Percentiles rank a stretch among this genome's conserved stretches.
Evolutionary conservation across 1,140 invertebrate species (phyloP).

Genomic region (Chionoecetes opilio): DNA sequence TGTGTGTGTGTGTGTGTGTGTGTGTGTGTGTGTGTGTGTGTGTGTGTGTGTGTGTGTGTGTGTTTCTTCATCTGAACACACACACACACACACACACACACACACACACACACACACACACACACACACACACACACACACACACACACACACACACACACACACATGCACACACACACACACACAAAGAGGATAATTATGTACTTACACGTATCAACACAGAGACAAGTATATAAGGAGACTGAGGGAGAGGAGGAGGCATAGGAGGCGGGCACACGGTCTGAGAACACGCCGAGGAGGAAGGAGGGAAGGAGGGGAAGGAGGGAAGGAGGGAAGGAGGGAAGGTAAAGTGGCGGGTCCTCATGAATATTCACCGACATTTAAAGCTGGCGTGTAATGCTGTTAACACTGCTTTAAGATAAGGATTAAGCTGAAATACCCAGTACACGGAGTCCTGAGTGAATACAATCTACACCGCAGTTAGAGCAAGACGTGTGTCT

Average conservation of each 20-base stretch:
- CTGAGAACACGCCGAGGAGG: no score
- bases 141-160: not conserved
- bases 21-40: not conserved
- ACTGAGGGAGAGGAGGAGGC: not conserved
- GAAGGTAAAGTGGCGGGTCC: not conserved
- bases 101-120: not conserved
- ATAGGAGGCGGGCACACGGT: not conserved
- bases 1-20: not conserved
- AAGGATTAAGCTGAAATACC: not conserved
- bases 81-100: not conserved
- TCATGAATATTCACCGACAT: not conserved
- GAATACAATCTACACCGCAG: not conserved
- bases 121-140: not conserved
- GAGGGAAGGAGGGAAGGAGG: not conserved
- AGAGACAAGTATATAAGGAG: not conserved
- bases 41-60: not conserved
- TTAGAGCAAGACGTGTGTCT: not conserved
- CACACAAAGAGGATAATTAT: no score
- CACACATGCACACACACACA: not conserved
- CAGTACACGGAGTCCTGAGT: not conserved
- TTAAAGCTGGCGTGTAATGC: not conserved
- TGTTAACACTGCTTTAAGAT: slow-evolving; percentile 10
- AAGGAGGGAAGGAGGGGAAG: not conserved
- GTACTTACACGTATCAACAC: not conserved
- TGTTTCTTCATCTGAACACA: not conserved